Conservation (phyloP, 2,113 vertebrate species). For the Scolopax mira region DNA sequence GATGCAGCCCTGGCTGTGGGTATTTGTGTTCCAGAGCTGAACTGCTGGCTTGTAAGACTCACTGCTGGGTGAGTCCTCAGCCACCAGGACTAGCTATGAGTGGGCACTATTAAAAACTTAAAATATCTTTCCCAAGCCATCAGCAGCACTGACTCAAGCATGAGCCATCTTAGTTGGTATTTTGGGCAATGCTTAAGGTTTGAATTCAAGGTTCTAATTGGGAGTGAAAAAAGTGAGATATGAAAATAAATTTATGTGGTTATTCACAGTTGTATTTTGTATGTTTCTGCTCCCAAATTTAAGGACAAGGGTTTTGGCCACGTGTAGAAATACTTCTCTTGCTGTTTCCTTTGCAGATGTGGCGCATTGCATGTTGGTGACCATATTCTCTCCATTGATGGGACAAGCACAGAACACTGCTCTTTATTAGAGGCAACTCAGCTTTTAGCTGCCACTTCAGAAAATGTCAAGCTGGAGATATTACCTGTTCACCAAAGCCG, state of each 20-base stretch:
- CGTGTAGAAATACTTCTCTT: background rate
- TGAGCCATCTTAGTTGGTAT: background rate
- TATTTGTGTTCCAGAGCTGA: background rate
- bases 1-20: background rate
- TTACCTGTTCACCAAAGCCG: conserved; percentile 87
- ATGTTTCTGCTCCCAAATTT: background rate
- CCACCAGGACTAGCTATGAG: background rate
- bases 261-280: background rate
- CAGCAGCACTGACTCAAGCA: background rate
- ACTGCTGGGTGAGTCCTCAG: background rate
- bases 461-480: conserved; percentile 90
- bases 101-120: background rate
- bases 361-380: conserved; percentile 88
- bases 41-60: background rate
- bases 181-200: background rate
- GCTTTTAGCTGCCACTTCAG: conserved; percentile 84
- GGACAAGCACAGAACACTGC: conserved; percentile 92
- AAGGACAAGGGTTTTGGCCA: rapidly evolving
- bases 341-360: conserved; percentile 76
- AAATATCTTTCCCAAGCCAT: background rate
- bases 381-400: conserved; percentile 92
- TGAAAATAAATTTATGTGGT: background rate
- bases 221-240: background rate
- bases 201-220: background rate
- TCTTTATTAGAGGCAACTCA: conserved; percentile 92